These are phyloP conservation scores for Dinoponera quadriceps DNA, from an alignment of 1,140 invertebrate genomes.

Conservation along the genomic window DNA sequence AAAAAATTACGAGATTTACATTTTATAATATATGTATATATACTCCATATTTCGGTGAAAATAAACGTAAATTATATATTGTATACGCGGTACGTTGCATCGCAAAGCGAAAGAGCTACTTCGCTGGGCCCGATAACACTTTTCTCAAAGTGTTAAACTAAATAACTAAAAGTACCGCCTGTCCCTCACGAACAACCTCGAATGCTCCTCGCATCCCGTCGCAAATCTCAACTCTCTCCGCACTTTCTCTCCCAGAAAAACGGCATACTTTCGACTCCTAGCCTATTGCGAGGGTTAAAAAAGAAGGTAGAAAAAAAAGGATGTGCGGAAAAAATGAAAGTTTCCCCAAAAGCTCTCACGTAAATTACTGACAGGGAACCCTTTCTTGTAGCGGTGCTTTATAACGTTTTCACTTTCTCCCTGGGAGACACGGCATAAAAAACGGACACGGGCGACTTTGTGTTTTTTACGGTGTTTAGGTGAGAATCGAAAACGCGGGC, in stretches of 20 bases:
- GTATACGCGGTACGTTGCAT: background rate
- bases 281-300: conserved; percentile 82
- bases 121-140: background rate
- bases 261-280: conserved; percentile 68
- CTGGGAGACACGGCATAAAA: conserved; percentile 78
- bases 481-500: conserved; percentile 67
- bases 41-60: conserved; percentile 49
- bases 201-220: conserved; percentile 37
- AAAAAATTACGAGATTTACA: background rate
- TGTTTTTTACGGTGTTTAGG: conserved; percentile 84
- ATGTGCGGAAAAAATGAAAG: conserved; percentile 77
- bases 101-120: background rate
- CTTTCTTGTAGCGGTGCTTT: conserved; percentile 73
- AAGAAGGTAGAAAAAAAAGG: conserved; percentile 32
- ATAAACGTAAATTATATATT: background rate
- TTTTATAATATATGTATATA: background rate
- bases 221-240: conserved; percentile 81
- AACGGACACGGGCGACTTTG: conserved; percentile 58
- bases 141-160: too few species aligned
- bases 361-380: conserved; percentile 76
- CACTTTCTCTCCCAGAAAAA: conserved; percentile 77
- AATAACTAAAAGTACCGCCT: conserved; percentile 5
- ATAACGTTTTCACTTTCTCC: conserved; percentile 80
- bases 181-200: background rate
- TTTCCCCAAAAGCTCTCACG: conserved; percentile 53